A percentile compares a stretch with the other conserved stretches of the same genome.
phyloP scores from a whole-genome alignment of 2,797 vertebrate genomes.

The Microctenopoma stevenorrisi region DNA sequence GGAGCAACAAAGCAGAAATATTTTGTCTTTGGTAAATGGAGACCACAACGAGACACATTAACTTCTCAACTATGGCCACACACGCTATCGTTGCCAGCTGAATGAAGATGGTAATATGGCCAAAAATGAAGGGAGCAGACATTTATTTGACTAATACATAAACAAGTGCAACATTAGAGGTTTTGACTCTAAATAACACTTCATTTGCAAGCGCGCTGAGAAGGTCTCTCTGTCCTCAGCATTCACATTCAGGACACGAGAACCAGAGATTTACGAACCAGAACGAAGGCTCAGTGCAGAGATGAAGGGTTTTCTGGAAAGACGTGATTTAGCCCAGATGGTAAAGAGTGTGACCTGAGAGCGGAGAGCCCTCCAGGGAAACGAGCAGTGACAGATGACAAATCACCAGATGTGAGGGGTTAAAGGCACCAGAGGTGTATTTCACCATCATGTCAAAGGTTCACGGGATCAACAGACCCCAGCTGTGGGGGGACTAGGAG shows the following conservation, averaged over 20 bases:
- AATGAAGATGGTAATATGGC: too few species aligned
- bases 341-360: slow-evolving; percentile 58
- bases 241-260: slow-evolving; percentile 48
- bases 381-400: slow-evolving; percentile 33
- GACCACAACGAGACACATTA: too few species aligned
- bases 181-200: too few species aligned
- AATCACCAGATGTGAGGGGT: slow-evolving; percentile 29
- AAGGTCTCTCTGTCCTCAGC: slow-evolving; percentile 10
- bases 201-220: neutral
- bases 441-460: slow-evolving; percentile 52
- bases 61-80: too few species aligned
- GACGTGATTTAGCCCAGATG: slow-evolving; percentile 75
- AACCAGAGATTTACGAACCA: slow-evolving; percentile 59
- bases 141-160: too few species aligned
- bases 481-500: slow-evolving; percentile 3
- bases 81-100: too few species aligned
- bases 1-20: too few species aligned
- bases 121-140: too few species aligned
- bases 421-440: slow-evolving; percentile 48
- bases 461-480: slow-evolving; percentile 38
- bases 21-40: too few species aligned
- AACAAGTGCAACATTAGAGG: neutral
- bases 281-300: slow-evolving; percentile 45
- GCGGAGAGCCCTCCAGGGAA: slow-evolving; percentile 40
- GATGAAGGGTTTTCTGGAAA: slow-evolving; percentile 64